Base-by-base conservation (phyloP, 2,113 vertebrate species). In the Gnathonemus echidnorhynchus region DNA sequence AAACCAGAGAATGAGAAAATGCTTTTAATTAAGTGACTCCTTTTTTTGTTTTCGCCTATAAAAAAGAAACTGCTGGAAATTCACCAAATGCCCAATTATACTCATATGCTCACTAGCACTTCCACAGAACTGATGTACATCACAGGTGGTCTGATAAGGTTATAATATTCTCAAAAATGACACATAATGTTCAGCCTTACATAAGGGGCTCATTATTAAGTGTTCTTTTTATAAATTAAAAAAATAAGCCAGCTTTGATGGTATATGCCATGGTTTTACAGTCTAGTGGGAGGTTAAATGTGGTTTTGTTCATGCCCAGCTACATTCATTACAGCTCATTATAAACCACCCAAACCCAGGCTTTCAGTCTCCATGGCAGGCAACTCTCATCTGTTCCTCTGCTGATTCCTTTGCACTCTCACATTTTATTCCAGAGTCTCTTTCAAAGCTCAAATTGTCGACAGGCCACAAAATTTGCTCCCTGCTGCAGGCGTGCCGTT, bases 381-480 rank as follows among this genome's bases (percentile, higher is more conserved):
- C 15, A 86, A 49, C 42, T 39, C 19, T 58, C 39, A 46, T 90
- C 21, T 58, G n/a, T 90, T 42, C 56, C 80, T 48, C 21, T 19
- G 52, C 24, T 48, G 53, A 48, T 84, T 31, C 90, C 87, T 91
- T 66, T 87, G 24, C 66, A 48, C 39, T 70, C 90, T 45, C 66
- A 88, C 48, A 89, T 89, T 90, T 70, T 91, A 90, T 91, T 86
- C 86, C 49, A 89, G 6, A 48, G 86, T 87, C 70, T 58, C 89
- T 91, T 87, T 89, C 49, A 90, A 42, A 62, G 86, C 86, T 86
- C 88, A 46, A 89, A 56, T 62, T 53, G 77, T 62, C 53, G 52
- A 48, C 24, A 39, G 10, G 42, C 48, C 62, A 77, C 27, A 11
- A 17, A 42, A 31, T 62, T 11, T 42, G n/a, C 62, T 91, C 90